Evolutionary conservation across 35 echinoderm and acorn worm species (phyloP), one percentile per base, ranked within the genome.

Genomic region (Lytechinus pictus): DNA sequence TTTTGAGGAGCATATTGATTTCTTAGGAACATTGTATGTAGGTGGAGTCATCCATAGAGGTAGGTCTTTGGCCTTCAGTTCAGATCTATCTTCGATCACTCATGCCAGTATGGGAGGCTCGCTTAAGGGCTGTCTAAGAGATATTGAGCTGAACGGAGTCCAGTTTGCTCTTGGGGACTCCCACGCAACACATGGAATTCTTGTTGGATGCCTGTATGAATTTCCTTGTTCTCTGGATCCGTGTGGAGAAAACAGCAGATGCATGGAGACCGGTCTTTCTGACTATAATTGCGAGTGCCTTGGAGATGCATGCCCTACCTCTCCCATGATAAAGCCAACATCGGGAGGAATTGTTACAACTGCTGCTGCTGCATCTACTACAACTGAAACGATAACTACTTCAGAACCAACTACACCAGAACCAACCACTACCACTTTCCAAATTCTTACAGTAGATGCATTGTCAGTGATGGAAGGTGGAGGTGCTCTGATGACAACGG

Each of bases 1-100:
- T 44, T 60, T 95, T 57, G 4, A 29, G 89, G 95, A 66, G 44
- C 54, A 79, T 28, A 93, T 97, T 86, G 72, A 96, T 54, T 87
- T 97, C 9, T 94, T 89, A 5, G 97, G 98, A 88, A 79, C 89
- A 51, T 28, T 99, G 33, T 98, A 95, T 96, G 87, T 99, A 27
- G 98, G 98, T 55, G 98, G 98, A 2, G 97, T 99, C 13, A 96
- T 99, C 89, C 95, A 95, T n/a, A 96, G 94, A 95, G 97, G 97
- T 9, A 94, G 98, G 53, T 53, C 94, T 27, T 91, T 97, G 55
- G 98, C 98, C 54, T 95, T 94, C 54, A 28, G 86, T 9, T 95
- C 87, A 55, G 96, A 97, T 53, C 89, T 99, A 10, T 61, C 94
- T 58, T 99, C 97, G 0, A 96, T 99, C 66, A 95, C 95, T 8